phyloP scores from a whole-genome alignment of 2,797 vertebrate species.

The Helostoma temminkii region DNA sequence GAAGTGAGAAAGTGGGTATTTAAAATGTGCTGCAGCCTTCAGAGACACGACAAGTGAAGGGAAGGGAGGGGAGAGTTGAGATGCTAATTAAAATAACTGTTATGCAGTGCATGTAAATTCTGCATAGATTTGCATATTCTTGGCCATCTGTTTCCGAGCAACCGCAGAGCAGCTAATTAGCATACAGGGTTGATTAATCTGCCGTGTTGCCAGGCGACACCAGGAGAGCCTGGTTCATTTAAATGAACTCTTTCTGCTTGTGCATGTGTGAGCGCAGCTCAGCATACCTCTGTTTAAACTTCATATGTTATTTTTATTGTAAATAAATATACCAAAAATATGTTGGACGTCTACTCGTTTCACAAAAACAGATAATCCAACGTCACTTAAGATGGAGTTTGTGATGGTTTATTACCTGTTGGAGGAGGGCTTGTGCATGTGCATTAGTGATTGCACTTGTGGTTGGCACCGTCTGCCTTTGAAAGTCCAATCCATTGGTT shows the following conservation, averaged over 20 bases:
- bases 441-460: slow-evolving; percentile 95
- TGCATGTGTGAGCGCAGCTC: slow-evolving; percentile 52
- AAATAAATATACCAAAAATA: not conserved
- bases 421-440: slow-evolving; percentile 98
- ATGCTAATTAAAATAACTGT: slow-evolving; percentile 89
- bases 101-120: slow-evolving; percentile 96
- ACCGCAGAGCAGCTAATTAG: slow-evolving; percentile 96
- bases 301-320: slow-evolving; percentile 24
- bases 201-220: slow-evolving; percentile 84
- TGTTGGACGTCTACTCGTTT: not conserved
- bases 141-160: slow-evolving; percentile 98
- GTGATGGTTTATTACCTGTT: slow-evolving; percentile 89
- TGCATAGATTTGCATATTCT: slow-evolving; percentile 99
- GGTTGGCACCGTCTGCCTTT: slow-evolving; percentile 93
- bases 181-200: slow-evolving; percentile 98
- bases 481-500: slow-evolving; percentile 98
- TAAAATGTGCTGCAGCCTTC: slow-evolving; percentile 84
- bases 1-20: slow-evolving; percentile 73
- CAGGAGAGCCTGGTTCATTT: slow-evolving; percentile 76
- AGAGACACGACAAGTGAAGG: slow-evolving; percentile 76
- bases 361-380: slow-evolving; percentile 15
- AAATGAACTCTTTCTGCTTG: slow-evolving; percentile 74
- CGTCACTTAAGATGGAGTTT: slow-evolving; percentile 10
- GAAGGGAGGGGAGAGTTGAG: slow-evolving; percentile 75
- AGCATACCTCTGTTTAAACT: slow-evolving; percentile 63